phyloP scores from a whole-genome alignment of 1,140 invertebrate genomes.

The Propsilocerus akamusi region DNA sequence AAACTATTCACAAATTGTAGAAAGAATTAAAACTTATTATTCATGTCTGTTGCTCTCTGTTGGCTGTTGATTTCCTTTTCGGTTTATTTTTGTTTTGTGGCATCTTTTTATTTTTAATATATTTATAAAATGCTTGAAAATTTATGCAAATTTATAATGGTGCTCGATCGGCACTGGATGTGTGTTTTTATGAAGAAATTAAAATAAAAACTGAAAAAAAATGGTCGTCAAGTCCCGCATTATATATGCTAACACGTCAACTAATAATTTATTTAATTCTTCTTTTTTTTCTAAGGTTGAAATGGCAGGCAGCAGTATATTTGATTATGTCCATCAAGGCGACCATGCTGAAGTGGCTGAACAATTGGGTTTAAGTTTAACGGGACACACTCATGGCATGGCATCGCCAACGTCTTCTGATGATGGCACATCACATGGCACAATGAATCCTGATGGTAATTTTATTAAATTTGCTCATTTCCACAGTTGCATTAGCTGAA shows the following conservation, averaged over 20 bases:
- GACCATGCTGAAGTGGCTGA: slow-evolving; percentile 91
- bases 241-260: too few species aligned
- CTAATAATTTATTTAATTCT: neutral
- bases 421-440: slow-evolving; percentile 49
- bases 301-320: slow-evolving; percentile 96
- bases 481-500: neutral
- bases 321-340: slow-evolving; percentile 91
- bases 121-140: neutral
- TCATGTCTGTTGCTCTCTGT: neutral
- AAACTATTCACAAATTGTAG: neutral
- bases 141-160: neutral
- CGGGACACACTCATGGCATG: slow-evolving; percentile 37
- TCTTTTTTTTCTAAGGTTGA: slow-evolving; percentile 58
- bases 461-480: slow-evolving; percentile 5
- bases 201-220: too few species aligned
- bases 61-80: neutral
- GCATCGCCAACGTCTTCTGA: slow-evolving; percentile 61
- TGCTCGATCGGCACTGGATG: too few species aligned
- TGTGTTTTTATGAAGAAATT: too few species aligned
- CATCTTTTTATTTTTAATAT: neutral
- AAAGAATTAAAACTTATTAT: neutral
- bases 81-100: neutral
- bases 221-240: too few species aligned
- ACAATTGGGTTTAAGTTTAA: slow-evolving; percentile 70
- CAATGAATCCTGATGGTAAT: slow-evolving; percentile 77